Percentiles rank a stretch among this genome's conserved stretches.
These are phyloP conservation scores for Sclerurus mexicanus DNA, from an alignment of 2,113 vertebrate species.

Conservation along the genomic window DNA sequence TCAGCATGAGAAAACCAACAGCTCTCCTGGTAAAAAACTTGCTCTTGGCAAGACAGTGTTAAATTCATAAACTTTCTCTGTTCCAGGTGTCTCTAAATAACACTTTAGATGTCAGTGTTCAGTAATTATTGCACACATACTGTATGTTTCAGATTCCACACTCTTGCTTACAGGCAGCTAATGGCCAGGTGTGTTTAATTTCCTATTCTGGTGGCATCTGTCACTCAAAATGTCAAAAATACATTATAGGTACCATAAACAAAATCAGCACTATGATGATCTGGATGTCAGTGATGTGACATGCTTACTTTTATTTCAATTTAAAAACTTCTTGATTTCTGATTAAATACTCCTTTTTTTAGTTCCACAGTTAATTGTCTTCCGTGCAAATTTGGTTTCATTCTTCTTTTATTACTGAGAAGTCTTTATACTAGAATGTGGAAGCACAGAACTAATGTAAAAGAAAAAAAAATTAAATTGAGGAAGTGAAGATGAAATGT, in stretches of 20 bases:
- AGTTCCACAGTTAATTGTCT: neutral
- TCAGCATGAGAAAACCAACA: neutral
- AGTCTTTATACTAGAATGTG: neutral
- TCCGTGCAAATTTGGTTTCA: neutral
- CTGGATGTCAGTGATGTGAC: slow-evolving; percentile 48
- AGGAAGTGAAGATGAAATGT: neutral
- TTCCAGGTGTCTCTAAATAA: slow-evolving; percentile 28
- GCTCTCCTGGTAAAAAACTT: neutral
- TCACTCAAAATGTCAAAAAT: slow-evolving; percentile 73
- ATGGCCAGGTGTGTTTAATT: slow-evolving; percentile 71
- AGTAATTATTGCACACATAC: slow-evolving; percentile 27
- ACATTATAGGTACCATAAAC: slow-evolving; percentile 65
- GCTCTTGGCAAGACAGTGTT: slow-evolving; percentile 77
- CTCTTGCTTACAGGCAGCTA: slow-evolving; percentile 48
- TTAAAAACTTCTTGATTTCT: neutral
- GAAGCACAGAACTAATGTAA: neutral
- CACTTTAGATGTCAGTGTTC: slow-evolving; percentile 48
- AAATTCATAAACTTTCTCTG: slow-evolving; percentile 58
- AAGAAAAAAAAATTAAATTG: neutral
- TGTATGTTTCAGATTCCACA: neutral
- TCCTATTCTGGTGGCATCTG: slow-evolving; percentile 60
- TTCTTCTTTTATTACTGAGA: neutral
- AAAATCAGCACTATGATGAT: slow-evolving; percentile 63
- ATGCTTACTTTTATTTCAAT: neutral
- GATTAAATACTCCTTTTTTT: neutral